Conservation (phyloP, 2,888 invertebrate genomes). For the Pseudeuparius sepicola region DNA sequence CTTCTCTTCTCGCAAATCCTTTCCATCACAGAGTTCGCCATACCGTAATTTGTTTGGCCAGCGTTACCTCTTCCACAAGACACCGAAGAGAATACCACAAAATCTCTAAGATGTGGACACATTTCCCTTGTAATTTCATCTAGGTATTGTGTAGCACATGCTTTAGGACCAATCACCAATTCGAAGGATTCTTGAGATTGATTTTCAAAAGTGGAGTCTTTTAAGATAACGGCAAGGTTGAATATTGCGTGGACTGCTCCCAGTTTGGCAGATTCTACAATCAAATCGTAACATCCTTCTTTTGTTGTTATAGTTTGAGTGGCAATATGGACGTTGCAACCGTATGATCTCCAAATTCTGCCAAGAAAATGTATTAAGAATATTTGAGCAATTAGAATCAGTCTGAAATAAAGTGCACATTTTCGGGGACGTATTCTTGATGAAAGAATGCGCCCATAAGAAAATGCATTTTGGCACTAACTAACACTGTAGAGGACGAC, state of each 20-base stretch:
- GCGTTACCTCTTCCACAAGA: constrained; percentile 86
- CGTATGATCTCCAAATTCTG: constrained; percentile 62
- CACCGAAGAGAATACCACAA: constrained; percentile 87
- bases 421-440: too few relatives aligned
- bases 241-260: constrained; percentile 77
- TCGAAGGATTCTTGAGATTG: constrained; percentile 60
- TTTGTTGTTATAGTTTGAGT: constrained; percentile 60
- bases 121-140: constrained; percentile 42
- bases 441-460: too few relatives aligned
- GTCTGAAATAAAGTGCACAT: background rate
- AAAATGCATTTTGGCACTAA: background rate
- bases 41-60: constrained; percentile 85
- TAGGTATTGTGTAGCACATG: constrained; percentile 63
- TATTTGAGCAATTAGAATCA: background rate
- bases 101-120: constrained; percentile 44
- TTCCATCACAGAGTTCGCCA: constrained; percentile 86
- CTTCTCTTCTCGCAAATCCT: constrained; percentile 69
- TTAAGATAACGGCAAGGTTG: constrained; percentile 75
- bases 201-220: constrained; percentile 68
- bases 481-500: too few relatives aligned
- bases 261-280: constrained; percentile 51
- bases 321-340: constrained; percentile 56
- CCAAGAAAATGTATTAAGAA: constrained; percentile 10
- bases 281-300: constrained; percentile 58
- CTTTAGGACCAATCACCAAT: constrained; percentile 66